A percentile compares a stretch with the other conserved stretches of the same genome.
Evolutionary conservation across 2,888 invertebrate species (phyloP).

Genomic region (Tridacna crocea): DNA sequence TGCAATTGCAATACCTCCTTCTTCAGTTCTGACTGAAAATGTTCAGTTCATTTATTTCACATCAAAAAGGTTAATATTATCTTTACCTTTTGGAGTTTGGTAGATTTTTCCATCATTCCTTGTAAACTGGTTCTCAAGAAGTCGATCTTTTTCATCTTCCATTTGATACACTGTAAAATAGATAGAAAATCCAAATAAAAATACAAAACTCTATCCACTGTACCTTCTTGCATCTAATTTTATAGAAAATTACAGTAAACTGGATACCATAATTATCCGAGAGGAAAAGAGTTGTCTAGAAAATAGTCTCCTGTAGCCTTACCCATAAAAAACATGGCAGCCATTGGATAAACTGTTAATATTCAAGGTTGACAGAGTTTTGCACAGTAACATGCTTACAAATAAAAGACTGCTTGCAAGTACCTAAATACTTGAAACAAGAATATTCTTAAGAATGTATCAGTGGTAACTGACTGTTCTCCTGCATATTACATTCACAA

Average conservation of each 20-base stretch:
- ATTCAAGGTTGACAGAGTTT: too few relatives aligned
- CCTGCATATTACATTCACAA: too few relatives aligned
- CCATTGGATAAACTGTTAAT: too few relatives aligned
- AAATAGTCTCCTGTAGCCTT: background rate
- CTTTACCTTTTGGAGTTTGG: conserved; percentile 75
- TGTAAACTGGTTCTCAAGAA: conserved; percentile 69
- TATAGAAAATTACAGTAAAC: conserved; percentile 3
- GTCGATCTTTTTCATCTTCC: conserved; percentile 70
- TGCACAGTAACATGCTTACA: too few relatives aligned
- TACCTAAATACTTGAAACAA: too few relatives aligned
- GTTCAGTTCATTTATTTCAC: too few relatives aligned
- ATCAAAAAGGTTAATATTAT: background rate
- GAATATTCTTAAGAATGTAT: too few relatives aligned
- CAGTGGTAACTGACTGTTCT: too few relatives aligned
- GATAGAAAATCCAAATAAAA: background rate
- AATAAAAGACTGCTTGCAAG: too few relatives aligned
- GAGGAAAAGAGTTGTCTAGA: background rate
- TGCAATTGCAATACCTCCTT: too few relatives aligned
- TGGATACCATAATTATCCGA: conserved; percentile 6
- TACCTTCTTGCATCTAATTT: background rate
- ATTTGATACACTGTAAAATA: conserved; percentile 67
- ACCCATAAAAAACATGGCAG: background rate
- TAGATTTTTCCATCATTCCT: conserved; percentile 75
- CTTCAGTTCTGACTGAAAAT: too few relatives aligned
- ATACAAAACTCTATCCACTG: background rate